Conservation (phyloP, 2,113 vertebrate species). For the Caranx ignobilis region DNA sequence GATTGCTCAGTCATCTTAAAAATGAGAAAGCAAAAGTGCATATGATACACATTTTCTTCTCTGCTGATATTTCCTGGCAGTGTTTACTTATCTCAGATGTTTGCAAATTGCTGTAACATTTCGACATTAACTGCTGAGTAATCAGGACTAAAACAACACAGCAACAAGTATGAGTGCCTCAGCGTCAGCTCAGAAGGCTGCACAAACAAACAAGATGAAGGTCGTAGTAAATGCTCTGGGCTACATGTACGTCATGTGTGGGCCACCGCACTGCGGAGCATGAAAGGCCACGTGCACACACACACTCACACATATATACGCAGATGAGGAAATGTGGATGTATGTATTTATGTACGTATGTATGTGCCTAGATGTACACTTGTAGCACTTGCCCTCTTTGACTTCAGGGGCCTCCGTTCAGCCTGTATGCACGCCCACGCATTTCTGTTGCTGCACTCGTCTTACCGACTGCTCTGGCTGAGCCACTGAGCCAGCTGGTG, state of each 20-base stretch:
- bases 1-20: not conserved
- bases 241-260: conserved; percentile 56
- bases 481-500: conserved; percentile 76
- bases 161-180: conserved; percentile 47
- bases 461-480: conserved; percentile 62
- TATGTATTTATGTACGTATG: conserved; percentile 7
- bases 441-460: conserved; percentile 72
- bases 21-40: conserved; percentile 13
- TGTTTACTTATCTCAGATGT: conserved; percentile 40
- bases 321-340: conserved; percentile 48
- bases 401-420: conserved; percentile 51
- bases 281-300: conserved; percentile 48
- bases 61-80: conserved; percentile 9
- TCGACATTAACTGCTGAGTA: conserved; percentile 43
- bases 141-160: conserved; percentile 58
- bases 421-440: conserved; percentile 70
- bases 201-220: conserved; percentile 65
- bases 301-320: conserved; percentile 17
- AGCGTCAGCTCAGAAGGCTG: conserved; percentile 59
- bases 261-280: conserved; percentile 33
- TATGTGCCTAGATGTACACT: conserved; percentile 1
- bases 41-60: not conserved
- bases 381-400: conserved; percentile 53
- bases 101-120: conserved; percentile 47
- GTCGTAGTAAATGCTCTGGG: conserved; percentile 57